Percentiles rank a stretch among this genome's conserved stretches.
Conservation (phyloP, 2,888 invertebrate genomes). For the Parasteatoda lunata region DNA sequence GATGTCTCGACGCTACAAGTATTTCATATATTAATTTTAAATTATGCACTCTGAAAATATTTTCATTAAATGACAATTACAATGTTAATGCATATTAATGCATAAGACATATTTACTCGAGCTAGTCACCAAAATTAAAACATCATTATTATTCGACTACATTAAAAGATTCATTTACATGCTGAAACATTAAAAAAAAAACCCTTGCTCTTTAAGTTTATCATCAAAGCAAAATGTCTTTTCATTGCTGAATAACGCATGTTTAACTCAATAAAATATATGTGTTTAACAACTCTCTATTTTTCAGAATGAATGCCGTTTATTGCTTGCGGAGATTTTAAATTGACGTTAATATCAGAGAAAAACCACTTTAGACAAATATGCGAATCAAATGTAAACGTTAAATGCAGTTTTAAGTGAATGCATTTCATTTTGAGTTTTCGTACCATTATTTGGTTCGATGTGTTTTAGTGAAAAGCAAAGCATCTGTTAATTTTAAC, state of each 20-base stretch:
- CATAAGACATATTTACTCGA: no score
- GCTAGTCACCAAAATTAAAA: no score
- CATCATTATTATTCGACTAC: no score
- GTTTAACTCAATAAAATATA: constrained; percentile 25
- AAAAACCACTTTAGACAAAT: constrained; percentile 18
- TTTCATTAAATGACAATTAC: no score
- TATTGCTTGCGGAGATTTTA: constrained; percentile 4
- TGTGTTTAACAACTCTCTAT: constrained; percentile 13
- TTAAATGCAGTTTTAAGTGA: constrained; percentile 37
- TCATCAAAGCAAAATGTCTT: constrained; percentile 18
- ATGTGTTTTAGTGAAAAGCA: constrained; percentile 9
- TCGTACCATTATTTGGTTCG: constrained; percentile 13
- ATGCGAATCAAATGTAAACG: constrained; percentile 33
- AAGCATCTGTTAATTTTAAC: constrained; percentile 23
- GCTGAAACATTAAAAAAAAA: constrained; percentile 5
- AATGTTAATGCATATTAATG: no score
- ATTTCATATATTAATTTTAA: no score
- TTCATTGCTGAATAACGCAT: constrained; percentile 24
- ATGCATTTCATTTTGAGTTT: constrained; percentile 22
- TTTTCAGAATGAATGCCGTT: constrained; percentile 13
- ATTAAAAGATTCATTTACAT: constrained; percentile 18
- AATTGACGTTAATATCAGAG: constrained; percentile 20
- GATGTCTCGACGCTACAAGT: no score
- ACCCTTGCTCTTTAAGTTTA: constrained; percentile 11
- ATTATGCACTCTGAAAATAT: no score